Conservation (phyloP, 2,113 vertebrate genomes). For the Pelecanoides urinatrix region DNA sequence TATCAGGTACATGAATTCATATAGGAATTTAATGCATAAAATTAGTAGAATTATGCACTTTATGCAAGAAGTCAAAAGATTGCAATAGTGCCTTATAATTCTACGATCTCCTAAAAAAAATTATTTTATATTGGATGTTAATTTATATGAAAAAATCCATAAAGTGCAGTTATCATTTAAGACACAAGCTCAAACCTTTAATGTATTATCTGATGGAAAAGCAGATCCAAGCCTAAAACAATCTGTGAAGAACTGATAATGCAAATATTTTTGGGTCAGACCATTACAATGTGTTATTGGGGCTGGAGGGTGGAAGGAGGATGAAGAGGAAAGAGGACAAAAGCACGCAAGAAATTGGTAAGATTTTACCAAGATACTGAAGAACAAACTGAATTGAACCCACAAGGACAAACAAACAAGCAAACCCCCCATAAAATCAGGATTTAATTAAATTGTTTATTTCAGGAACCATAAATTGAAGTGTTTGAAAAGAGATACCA, state of each 20-base stretch:
- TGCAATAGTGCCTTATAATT: neutral
- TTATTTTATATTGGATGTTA: neutral
- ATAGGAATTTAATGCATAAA: neutral
- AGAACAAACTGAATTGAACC: neutral
- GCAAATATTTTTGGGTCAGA: neutral
- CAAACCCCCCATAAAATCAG: neutral
- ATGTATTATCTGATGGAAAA: neutral
- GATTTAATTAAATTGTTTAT: neutral
- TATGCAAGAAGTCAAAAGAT: neutral
- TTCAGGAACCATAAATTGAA: neutral
- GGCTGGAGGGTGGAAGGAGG: no score
- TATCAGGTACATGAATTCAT: fast-evolving
- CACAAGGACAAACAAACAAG: neutral
- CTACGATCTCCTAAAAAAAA: neutral
- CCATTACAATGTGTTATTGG: neutral
- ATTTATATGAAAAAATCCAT: neutral
- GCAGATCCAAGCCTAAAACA: neutral
- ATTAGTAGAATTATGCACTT: neutral
- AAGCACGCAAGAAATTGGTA: fast-evolving
- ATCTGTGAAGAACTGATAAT: neutral
- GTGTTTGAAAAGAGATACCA: neutral
- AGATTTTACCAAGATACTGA: neutral
- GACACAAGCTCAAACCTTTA: neutral
- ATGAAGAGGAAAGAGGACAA: neutral
- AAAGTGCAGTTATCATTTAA: neutral